Evolutionary conservation across 2,113 vertebrate genomes (phyloP).

Genomic region (Chitala chitala): DNA sequence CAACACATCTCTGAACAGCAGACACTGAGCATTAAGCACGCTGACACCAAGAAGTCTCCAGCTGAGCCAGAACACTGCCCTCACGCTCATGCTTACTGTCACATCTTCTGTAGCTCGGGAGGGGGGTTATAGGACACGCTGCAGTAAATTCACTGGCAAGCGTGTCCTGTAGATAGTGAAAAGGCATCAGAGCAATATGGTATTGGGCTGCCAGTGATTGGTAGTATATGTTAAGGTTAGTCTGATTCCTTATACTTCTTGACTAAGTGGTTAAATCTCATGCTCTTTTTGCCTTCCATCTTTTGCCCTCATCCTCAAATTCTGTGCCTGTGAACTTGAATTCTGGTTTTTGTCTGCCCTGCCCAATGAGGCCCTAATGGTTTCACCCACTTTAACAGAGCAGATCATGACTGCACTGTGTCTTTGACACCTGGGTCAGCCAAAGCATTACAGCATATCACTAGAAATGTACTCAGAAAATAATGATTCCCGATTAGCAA

Average conservation of each 20-base stretch:
- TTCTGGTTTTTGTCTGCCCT: no score
- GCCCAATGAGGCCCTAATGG: not conserved
- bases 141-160: not conserved
- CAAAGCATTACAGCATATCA: not conserved
- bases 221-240: no score
- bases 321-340: no score
- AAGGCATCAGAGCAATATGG: no score
- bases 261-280: no score
- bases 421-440: not conserved
- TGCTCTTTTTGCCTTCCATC: no score
- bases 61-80: not conserved
- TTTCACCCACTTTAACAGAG: not conserved
- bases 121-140: not conserved
- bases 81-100: not conserved
- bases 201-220: no score
- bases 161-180: not conserved
- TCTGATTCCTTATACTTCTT: no score
- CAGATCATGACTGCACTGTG: not conserved
- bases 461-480: not conserved
- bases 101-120: not conserved
- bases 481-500: not conserved
- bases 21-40: not conserved
- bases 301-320: no score
- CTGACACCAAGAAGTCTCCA: not conserved
- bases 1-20: not conserved